Conservation (phyloP, 2,797 vertebrate genomes). For the Lithobates pipiens region DNA sequence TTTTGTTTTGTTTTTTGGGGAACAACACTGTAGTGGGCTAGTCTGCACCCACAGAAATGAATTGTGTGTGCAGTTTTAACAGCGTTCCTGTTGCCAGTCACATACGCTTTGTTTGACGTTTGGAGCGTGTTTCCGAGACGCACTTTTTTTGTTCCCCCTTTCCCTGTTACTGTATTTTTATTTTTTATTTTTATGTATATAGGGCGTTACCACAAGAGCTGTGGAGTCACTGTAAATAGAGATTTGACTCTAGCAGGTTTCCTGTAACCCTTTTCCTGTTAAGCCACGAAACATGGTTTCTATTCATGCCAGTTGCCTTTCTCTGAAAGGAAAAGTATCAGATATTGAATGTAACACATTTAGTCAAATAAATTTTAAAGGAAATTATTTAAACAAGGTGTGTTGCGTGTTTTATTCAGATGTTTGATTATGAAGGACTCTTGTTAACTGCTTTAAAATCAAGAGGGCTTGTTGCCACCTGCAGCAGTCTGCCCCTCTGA, state of each 20-base stretch:
- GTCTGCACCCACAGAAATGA: background rate
- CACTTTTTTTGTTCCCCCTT: slow-evolving; percentile 74
- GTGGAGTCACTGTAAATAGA: slow-evolving; percentile 92
- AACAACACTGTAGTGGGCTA: slow-evolving; percentile 4
- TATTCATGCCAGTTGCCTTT: slow-evolving; percentile 82
- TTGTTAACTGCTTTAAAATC: too few species aligned
- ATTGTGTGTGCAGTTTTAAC: slow-evolving; percentile 3
- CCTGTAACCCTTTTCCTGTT: slow-evolving; percentile 79
- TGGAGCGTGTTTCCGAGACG: slow-evolving; percentile 77
- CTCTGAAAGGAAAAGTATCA: slow-evolving; percentile 83
- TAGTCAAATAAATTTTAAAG: slow-evolving; percentile 95
- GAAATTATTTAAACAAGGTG: slow-evolving; percentile 76
- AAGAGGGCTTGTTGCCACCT: too few species aligned
- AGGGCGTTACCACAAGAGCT: slow-evolving; percentile 78
- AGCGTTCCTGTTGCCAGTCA: slow-evolving; percentile 9
- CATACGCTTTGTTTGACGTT: slow-evolving; percentile 68
- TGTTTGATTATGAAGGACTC: too few species aligned
- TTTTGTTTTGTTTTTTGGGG: background rate
- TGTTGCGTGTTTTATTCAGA: background rate
- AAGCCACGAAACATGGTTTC: slow-evolving; percentile 82
- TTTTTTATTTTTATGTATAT: slow-evolving; percentile 76
- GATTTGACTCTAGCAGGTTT: slow-evolving; percentile 79
- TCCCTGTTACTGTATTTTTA: slow-evolving; percentile 76
- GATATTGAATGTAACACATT: slow-evolving; percentile 93
- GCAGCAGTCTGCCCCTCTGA: too few species aligned